Evolutionary conservation across 2,888 invertebrate species (phyloP).

Genomic region (Eupeodes latifasciatus): DNA sequence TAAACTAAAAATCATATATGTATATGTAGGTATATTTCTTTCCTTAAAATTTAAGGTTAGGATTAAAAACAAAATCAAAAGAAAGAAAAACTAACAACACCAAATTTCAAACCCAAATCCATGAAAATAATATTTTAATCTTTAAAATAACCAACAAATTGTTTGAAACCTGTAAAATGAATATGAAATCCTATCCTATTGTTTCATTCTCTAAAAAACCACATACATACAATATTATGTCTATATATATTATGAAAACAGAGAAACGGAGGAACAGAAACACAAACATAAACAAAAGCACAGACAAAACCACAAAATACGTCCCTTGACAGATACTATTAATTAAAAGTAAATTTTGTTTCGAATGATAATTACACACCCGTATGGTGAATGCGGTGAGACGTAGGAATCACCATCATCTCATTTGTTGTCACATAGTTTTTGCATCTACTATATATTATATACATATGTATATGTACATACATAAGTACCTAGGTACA

Average conservation of each 20-base stretch:
- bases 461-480: too few species aligned
- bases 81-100: neutral
- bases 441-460: neutral
- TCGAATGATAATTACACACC: slow-evolving; percentile 68
- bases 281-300: slow-evolving; percentile 45
- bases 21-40: too few species aligned
- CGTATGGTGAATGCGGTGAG: slow-evolving; percentile 62
- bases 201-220: slow-evolving; percentile 1
- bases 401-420: slow-evolving; percentile 56
- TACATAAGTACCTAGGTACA: too few species aligned
- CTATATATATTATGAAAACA: too few species aligned
- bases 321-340: slow-evolving; percentile 66
- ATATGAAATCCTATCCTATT: slow-evolving; percentile 34
- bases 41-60: too few species aligned
- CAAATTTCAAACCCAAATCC: neutral
- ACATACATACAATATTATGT: neutral
- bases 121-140: slow-evolving; percentile 17
- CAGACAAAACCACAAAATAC: slow-evolving; percentile 67
- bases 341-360: slow-evolving; percentile 74
- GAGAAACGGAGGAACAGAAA: neutral
- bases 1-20: too few species aligned
- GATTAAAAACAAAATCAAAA: neutral
- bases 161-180: slow-evolving; percentile 18
- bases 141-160: slow-evolving; percentile 15
- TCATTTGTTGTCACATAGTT: slow-evolving; percentile 64